A percentile compares a stretch with the other conserved stretches of the same genome.
These are phyloP conservation scores for Pseudopipra pipra DNA, from an alignment of 2,113 vertebrate species.

Conservation along the genomic window DNA sequence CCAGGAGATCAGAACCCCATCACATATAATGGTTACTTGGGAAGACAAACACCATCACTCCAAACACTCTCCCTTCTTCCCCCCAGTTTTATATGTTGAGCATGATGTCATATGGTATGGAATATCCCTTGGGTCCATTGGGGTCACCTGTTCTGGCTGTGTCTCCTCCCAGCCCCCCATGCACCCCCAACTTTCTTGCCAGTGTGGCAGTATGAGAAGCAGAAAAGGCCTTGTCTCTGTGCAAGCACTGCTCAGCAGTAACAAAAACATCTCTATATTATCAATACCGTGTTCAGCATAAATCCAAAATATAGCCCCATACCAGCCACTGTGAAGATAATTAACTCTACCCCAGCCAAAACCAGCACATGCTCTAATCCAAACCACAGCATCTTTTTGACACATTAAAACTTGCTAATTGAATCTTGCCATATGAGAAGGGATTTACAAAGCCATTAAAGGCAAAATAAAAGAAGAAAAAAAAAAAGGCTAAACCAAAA, in stretches of 20 bases:
- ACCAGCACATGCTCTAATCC: neutral
- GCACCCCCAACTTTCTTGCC: neutral
- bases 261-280: neutral
- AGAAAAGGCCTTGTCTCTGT: neutral
- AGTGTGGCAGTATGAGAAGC: rapidly evolving
- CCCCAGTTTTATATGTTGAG: neutral
- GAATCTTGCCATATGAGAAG: neutral
- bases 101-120: neutral
- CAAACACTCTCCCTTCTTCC: neutral
- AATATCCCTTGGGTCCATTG: neutral
- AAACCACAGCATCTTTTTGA: neutral
- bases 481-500: neutral
- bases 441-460: neutral
- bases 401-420: neutral
- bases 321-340: neutral
- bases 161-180: neutral
- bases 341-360: neutral
- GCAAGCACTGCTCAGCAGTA: neutral
- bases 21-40: rapidly evolving
- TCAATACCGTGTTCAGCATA: neutral
- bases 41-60: neutral
- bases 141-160: neutral
- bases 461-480: neutral
- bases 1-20: neutral
- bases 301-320: neutral